Evolutionary conservation across 2,888 invertebrate species (phyloP).

Genomic region (Cataglyphis livida): DNA sequence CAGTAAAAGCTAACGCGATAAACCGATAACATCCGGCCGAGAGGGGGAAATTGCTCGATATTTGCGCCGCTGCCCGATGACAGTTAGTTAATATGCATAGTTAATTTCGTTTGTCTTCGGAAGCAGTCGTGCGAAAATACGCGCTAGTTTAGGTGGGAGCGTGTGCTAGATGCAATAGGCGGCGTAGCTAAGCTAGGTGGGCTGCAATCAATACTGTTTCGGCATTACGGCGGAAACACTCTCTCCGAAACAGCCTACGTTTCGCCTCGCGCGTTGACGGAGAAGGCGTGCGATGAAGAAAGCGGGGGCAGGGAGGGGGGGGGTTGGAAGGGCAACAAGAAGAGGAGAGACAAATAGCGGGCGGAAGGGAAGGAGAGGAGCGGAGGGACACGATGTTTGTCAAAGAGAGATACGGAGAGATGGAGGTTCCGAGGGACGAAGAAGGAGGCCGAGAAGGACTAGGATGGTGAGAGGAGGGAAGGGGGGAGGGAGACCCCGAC

Average conservation of each 20-base stretch:
- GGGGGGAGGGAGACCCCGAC: constrained; percentile 68
- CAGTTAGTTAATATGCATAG: constrained; percentile 53
- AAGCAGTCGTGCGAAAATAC: constrained; percentile 60
- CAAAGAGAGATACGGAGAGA: constrained; percentile 58
- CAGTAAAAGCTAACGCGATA: constrained; percentile 25
- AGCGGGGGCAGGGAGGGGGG: constrained; percentile 60
- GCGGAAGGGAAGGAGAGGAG: constrained; percentile 56
- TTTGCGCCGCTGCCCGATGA: constrained; percentile 43
- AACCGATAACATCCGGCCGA: constrained; percentile 24
- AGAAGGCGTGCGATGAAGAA: constrained; percentile 63
- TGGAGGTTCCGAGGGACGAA: constrained; percentile 38
- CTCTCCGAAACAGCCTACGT: constrained; percentile 84
- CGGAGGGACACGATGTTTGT: constrained; percentile 59
- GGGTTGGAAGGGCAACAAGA: constrained; percentile 59
- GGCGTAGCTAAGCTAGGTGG: constrained; percentile 80
- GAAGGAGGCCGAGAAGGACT: constrained; percentile 61
- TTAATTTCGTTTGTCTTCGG: constrained; percentile 55
- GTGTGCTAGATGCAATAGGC: constrained; percentile 72
- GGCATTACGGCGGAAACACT: constrained; percentile 85
- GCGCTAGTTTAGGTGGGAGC: constrained; percentile 65
- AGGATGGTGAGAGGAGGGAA: constrained; percentile 55
- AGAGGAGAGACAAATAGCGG: constrained; percentile 59
- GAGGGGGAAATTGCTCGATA: constrained; percentile 36
- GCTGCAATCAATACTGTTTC: constrained; percentile 85
- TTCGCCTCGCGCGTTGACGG: constrained; percentile 75